Percentiles rank a stretch among this genome's conserved stretches.
phyloP scores from a whole-genome alignment of 2,888 invertebrate species.

The Sialis lutaria region DNA sequence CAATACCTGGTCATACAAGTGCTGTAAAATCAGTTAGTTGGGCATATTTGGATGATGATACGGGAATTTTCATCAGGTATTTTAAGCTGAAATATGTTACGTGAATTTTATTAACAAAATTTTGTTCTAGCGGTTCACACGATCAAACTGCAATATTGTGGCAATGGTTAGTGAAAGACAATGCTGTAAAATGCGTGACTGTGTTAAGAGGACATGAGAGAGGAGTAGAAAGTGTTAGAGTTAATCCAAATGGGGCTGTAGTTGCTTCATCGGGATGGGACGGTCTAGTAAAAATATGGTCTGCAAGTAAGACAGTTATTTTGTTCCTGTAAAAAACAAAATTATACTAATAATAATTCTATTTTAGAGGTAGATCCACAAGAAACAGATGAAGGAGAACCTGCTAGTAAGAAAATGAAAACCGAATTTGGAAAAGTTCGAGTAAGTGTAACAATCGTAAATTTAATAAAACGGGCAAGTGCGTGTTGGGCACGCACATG shows the following conservation, averaged over 20 bases:
- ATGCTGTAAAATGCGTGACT: slow-evolving; percentile 61
- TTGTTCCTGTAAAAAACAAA: neutral
- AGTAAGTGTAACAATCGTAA: slow-evolving; percentile 24
- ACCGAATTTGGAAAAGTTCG: slow-evolving; percentile 37
- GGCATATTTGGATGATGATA: slow-evolving; percentile 50
- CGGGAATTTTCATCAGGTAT: slow-evolving; percentile 52
- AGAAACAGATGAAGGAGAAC: slow-evolving; percentile 33
- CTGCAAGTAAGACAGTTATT: slow-evolving; percentile 35
- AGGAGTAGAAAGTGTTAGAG: slow-evolving; percentile 74
- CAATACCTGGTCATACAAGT: slow-evolving; percentile 72
- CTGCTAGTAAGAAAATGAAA: slow-evolving; percentile 39
- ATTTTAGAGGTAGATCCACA: slow-evolving; percentile 28
- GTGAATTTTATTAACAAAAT: neutral
- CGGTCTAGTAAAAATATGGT: slow-evolving; percentile 83
- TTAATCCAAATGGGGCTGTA: slow-evolving; percentile 43
- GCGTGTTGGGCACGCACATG: no score
- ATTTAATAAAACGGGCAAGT: neutral
- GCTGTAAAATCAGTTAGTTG: slow-evolving; percentile 80
- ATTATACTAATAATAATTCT: slow-evolving; percentile 3
- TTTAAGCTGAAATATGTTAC: slow-evolving; percentile 2
- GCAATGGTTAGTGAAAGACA: slow-evolving; percentile 62
- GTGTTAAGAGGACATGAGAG: slow-evolving; percentile 83
- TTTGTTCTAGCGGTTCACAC: slow-evolving; percentile 54
- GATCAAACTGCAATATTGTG: slow-evolving; percentile 84
- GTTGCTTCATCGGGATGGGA: slow-evolving; percentile 88